Evolutionary conservation across 1,140 invertebrate genomes (phyloP), one percentile per base, ranked within the genome.

Genomic region (Diabrotica virgifera): DNA sequence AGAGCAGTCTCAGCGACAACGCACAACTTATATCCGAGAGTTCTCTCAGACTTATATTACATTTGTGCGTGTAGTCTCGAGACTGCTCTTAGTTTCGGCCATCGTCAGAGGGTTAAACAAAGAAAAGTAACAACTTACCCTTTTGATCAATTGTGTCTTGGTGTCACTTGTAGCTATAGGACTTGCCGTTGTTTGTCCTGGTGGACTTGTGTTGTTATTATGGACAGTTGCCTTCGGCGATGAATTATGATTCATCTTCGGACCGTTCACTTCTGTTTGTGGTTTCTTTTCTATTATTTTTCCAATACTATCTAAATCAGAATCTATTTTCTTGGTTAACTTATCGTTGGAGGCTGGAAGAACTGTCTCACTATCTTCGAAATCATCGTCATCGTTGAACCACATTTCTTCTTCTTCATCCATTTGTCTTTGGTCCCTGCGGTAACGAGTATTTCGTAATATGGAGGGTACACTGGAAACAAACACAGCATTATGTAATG

Each of bases 371-470:
- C 89, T 90, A 74, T 97, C 95, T 69, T 96, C 93, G 71, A 94
- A 89, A 73, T 97, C 95, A 77, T 97, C 95, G 70, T 98, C 95
- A 73, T 97, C 93, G 77, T 96, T 96, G 81, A 98, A 98, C 96
- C 96, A 99, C 87, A 97, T 95, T 80, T 98, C 96, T 78, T 99
- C 96, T 72, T 99, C 96, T 75, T 98, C 95, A 55, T 98, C 96
- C 66, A 97, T 85, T 75, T 96, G 90, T 52, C 95, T 84, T 66
- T 93, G 91, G 82, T 98, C 96, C 55, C 95, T 86, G 69, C 95
- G 83, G 80, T 92, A 97, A 63, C 95, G 84, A 77, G 88, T 88
- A 66, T 85, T 90, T 72, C 92, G 83, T 68, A 94, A 82, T 74
- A 94, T 88, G 58, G 91, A 91, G 69, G 91, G 89, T 54, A 91